Conservation (phyloP, 1,140 invertebrate genomes). For the Subanguina moxae region DNA sequence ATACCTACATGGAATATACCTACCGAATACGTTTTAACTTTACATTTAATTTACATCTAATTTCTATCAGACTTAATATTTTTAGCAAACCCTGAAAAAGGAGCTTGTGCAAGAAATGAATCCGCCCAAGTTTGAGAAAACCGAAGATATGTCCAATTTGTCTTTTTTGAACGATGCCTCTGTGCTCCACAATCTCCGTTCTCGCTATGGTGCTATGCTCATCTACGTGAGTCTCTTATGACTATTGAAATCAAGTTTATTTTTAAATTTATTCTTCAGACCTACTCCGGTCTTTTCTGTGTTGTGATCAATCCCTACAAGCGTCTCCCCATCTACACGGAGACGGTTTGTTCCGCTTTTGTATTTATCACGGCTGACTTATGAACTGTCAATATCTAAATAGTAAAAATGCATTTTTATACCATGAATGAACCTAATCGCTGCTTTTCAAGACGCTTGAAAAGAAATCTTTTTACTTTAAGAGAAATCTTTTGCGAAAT, state of each 20-base stretch:
- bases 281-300: constrained; percentile 99
- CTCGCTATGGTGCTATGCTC: constrained; percentile 91
- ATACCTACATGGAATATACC: constrained; percentile 41
- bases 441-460: too few relatives aligned
- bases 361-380: too few relatives aligned
- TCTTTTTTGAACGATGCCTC: constrained; percentile 98
- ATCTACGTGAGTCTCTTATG: constrained; percentile 64
- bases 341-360: constrained; percentile 72
- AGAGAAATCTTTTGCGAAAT: too few relatives aligned
- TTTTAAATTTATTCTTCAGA: constrained; percentile 66
- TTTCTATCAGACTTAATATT: not conserved
- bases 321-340: constrained; percentile 96
- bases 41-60: constrained; percentile 10
- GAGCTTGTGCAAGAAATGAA: constrained; percentile 85
- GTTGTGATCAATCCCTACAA: constrained; percentile 99
- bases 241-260: constrained; percentile 9
- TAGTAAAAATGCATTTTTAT: too few relatives aligned
- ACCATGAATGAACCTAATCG: too few relatives aligned
- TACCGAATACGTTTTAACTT: not conserved
- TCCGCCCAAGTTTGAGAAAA: constrained; percentile 98
- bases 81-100: constrained; percentile 30
- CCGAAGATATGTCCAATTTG: constrained; percentile 98
- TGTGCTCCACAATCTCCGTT: constrained; percentile 96
- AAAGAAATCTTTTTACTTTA: too few relatives aligned
- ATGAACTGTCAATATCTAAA: too few relatives aligned